phyloP scores from a whole-genome alignment of 2,113 vertebrate species.

The Anthoscopus minutus region DNA sequence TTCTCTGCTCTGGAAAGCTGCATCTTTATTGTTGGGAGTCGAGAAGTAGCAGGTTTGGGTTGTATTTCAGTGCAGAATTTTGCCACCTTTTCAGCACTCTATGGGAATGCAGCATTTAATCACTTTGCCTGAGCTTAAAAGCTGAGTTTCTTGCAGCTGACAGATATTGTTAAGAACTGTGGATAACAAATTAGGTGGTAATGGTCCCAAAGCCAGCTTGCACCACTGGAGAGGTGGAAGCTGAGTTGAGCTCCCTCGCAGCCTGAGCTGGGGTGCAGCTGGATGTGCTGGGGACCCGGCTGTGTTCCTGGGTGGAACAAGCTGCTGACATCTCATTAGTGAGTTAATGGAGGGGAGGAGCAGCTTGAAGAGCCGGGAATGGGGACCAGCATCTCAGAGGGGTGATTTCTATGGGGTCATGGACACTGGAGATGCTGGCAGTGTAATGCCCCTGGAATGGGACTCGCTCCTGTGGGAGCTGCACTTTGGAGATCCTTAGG shows the following conservation, averaged over 20 bases:
- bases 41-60: not conserved
- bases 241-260: conserved; percentile 12
- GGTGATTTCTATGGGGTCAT: not conserved
- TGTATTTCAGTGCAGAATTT: not conserved
- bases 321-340: conserved; percentile 30
- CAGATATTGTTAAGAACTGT: not conserved
- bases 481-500: not conserved
- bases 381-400: not conserved
- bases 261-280: conserved; percentile 24
- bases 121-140: not conserved
- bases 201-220: not conserved
- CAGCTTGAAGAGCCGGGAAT: not conserved
- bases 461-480: not conserved
- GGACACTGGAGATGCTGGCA: not conserved
- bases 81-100: not conserved
- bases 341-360: not conserved
- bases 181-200: not conserved
- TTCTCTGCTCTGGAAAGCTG: not conserved
- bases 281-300: conserved; percentile 6
- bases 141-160: not conserved
- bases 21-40: not conserved
- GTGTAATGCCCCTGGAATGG: not conserved
- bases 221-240: not conserved
- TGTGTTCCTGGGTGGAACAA: not conserved
- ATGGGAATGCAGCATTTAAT: not conserved